phyloP scores from a whole-genome alignment of 2,113 vertebrate species.

The Leptobrachium leishanense region DNA sequence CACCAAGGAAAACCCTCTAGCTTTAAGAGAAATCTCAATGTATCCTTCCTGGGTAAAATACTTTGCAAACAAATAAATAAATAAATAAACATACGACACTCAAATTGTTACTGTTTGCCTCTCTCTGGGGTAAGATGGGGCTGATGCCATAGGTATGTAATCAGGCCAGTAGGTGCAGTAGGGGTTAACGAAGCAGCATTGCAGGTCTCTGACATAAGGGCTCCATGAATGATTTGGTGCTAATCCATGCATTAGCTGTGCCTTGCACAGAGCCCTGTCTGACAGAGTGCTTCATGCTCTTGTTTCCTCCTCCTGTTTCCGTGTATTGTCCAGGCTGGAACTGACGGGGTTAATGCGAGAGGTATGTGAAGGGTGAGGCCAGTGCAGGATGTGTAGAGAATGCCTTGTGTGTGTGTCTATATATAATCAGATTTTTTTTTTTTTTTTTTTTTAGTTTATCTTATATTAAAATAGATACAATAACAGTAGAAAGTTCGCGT shows the following conservation, averaged over 20 bases:
- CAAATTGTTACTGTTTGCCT: too few species aligned
- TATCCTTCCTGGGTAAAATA: too few species aligned
- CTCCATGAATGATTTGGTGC: neutral
- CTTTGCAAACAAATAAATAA: too few species aligned
- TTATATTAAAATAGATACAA: too few species aligned
- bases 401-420: slow-evolving; percentile 18
- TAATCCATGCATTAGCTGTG: neutral
- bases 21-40: too few species aligned
- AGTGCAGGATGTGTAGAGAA: slow-evolving; percentile 40
- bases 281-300: slow-evolving; percentile 16
- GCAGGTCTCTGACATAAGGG: neutral
- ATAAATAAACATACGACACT: too few species aligned
- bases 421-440: neutral
- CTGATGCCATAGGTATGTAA: neutral
- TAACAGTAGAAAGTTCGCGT: too few species aligned
- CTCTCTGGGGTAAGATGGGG: too few species aligned
- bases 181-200: neutral
- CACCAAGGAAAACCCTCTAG: too few species aligned
- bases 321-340: slow-evolving; percentile 41
- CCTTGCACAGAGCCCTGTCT: neutral
- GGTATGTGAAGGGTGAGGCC: slow-evolving; percentile 45
- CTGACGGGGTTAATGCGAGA: slow-evolving; percentile 32
- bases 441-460: neutral
- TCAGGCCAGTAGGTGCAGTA: neutral
- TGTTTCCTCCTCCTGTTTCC: slow-evolving; percentile 39